Evolutionary conservation across 1,140 invertebrate genomes (phyloP).

Genomic region (Zaprionus davidi): DNA sequence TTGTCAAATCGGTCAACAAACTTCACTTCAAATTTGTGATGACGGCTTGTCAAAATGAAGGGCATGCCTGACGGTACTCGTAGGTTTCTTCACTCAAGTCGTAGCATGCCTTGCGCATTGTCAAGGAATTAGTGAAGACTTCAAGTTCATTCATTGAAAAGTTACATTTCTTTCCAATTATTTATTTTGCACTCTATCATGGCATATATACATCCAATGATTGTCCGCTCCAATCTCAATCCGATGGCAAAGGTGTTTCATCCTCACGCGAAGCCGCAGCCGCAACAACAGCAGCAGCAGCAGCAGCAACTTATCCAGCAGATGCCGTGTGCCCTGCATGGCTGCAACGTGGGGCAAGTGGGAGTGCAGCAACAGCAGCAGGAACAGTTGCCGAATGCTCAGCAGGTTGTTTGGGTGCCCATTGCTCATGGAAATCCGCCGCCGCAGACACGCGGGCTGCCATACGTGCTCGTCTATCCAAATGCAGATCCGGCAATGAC

Average conservation of each 20-base stretch:
- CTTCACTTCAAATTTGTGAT: no score
- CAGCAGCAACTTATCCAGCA: neutral
- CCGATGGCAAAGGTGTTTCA: constrained; percentile 4
- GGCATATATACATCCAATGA: neutral
- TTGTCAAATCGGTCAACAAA: no score
- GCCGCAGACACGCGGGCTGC: neutral
- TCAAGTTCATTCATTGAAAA: neutral
- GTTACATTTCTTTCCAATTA: neutral
- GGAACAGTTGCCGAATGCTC: neutral
- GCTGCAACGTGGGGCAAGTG: neutral
- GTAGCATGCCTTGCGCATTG: neutral
- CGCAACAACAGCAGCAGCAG: neutral
- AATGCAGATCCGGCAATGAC: no score
- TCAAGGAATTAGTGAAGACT: neutral
- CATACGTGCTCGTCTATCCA: neutral
- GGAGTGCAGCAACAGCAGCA: neutral
- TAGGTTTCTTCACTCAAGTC: fast-evolving
- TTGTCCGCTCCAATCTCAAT: neutral
- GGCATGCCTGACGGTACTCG: no score
- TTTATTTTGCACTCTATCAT: neutral
- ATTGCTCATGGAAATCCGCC: neutral
- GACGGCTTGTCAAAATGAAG: no score
- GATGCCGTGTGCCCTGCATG: neutral
- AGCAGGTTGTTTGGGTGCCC: neutral
- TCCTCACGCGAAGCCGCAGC: neutral